A percentile compares a stretch with the other conserved stretches of the same genome.
Evolutionary conservation across 1,140 invertebrate genomes (phyloP).

Genomic region (Dinothrombium tinctorium): DNA sequence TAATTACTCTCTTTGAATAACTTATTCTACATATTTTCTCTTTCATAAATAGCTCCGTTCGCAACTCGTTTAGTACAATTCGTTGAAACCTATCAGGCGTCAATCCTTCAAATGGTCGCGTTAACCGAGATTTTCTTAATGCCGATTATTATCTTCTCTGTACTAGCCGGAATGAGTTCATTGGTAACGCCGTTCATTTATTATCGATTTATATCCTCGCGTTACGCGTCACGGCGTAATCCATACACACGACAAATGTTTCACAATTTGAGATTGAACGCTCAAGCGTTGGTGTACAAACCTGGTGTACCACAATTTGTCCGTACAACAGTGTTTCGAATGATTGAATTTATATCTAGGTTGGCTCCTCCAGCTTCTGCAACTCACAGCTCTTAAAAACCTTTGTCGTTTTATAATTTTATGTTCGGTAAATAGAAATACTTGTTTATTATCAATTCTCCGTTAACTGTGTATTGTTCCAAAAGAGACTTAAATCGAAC

Average conservation of each 20-base stretch:
- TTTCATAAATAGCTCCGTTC: conserved; percentile 11
- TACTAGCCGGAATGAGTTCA: conserved; percentile 2
- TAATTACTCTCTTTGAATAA: conserved; percentile 9
- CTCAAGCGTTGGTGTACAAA: background rate
- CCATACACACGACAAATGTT: conserved; percentile 44
- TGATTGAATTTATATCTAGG: background rate
- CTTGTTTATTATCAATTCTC: no score
- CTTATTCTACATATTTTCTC: conserved; percentile 2
- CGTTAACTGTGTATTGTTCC: no score
- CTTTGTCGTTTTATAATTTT: no score
- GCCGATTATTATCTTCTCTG: conserved; percentile 9
- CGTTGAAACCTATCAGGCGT: conserved; percentile 5
- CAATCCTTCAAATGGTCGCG: conserved; percentile 10
- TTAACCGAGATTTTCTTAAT: conserved; percentile 11
- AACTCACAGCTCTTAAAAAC: no score
- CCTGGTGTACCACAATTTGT: conserved; percentile 5
- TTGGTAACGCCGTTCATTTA: conserved; percentile 66
- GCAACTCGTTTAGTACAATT: conserved; percentile 16
- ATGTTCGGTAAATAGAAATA: no score
- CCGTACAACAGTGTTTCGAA: background rate
- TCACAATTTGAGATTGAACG: conserved; percentile 5
- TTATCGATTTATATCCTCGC: conserved; percentile 70
- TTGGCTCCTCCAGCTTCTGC: conserved; percentile 5
- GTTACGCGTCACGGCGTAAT: conserved; percentile 75
- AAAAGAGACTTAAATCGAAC: no score